A percentile compares a stretch with the other conserved stretches of the same genome.
phyloP scores from a whole-genome alignment of 2,113 vertebrate genomes.

The Camelus dromedarius region DNA sequence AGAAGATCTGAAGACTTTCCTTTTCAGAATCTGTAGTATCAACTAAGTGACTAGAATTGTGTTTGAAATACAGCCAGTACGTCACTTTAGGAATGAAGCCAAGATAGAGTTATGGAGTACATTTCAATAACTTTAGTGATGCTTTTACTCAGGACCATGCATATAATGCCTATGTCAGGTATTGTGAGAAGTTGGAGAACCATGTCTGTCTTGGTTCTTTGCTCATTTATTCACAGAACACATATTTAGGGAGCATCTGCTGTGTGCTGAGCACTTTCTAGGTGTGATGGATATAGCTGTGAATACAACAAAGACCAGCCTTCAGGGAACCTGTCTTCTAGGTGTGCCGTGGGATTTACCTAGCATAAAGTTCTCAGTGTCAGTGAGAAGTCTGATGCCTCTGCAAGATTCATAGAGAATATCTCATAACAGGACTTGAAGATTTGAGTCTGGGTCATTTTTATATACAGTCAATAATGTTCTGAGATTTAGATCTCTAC shows the following conservation, averaged over 20 bases:
- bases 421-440: neutral
- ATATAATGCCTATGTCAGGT: too few relatives aligned
- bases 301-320: neutral
- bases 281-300: neutral
- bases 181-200: neutral
- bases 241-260: neutral
- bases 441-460: neutral
- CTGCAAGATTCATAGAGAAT: neutral
- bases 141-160: neutral
- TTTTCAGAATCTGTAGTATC: neutral
- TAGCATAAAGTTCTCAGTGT: neutral
- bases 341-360: neutral
- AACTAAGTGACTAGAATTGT: neutral
- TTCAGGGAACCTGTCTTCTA: neutral
- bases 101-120: neutral
- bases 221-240: neutral
- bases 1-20: neutral
- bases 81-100: too few relatives aligned
- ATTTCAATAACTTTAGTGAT: neutral
- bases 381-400: neutral
- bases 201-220: fast-evolving
- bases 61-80: neutral
- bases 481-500: neutral
- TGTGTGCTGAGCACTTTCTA: neutral
- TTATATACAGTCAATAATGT: neutral